Evolutionary conservation across 2,113 vertebrate species (phyloP), one percentile per base, ranked within the genome.

Genomic region (Syrrhaptes paradoxus): DNA sequence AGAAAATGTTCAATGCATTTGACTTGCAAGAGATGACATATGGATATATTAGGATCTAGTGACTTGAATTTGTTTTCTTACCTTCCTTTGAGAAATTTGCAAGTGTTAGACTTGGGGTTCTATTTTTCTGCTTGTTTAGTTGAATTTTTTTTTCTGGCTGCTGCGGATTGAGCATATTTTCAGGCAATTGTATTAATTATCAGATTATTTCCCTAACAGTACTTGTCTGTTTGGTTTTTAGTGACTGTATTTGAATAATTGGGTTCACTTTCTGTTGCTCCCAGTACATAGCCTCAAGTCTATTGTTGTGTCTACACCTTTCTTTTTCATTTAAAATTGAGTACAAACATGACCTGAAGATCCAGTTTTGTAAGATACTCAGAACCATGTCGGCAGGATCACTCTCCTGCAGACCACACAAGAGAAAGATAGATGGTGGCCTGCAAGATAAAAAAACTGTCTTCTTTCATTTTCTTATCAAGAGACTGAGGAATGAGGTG

Each of bases 291-390:
- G 80, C 80, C 88, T 93, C 55, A 68, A 81, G 83, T 90, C 57
- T 92, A 34, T 81, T 93, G 85, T 80, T 72, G 61, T 87, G 73
- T 31, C 68, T 89, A 46, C 49, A 68, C 45, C 26, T 77, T 88
- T 91, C 72, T 92, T 91, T 94, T 75, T 86, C 46, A 78, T 95
- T 90, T 93, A 65, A 92, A 90, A 81, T 95, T 29, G 0, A 92
- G 80, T 81, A 92, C 28, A 87, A 88, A 78, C 93, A 94, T 0
- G 54, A 96, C 88, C 89, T 87, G 90, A 95, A 96, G 90, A 96
- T 96, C 96, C 88, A 97, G 92, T 95, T 95, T 89, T 96, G 88
- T 94, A 65, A 89, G 83, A 61, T 58, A 41, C 80, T 95, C 57
- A 9, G 95, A 94, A 95, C 90, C 92, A 17, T 28, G 36, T 36